These are phyloP conservation scores for Leptopilina boulardi DNA, from an alignment of 1,140 invertebrate genomes.

Conservation along the genomic window DNA sequence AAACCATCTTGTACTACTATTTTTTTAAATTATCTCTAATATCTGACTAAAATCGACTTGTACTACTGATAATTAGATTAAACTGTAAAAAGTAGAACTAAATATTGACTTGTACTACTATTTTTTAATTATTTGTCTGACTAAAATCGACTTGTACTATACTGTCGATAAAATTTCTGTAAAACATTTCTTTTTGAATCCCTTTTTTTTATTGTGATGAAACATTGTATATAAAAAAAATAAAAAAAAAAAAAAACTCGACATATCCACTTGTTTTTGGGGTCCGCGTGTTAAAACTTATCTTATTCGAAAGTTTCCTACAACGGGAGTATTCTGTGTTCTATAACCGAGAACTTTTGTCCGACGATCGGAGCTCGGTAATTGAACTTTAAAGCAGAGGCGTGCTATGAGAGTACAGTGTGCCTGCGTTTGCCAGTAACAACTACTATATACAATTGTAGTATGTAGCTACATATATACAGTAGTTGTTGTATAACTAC, in stretches of 20 bases:
- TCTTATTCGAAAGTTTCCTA: constrained; percentile 29
- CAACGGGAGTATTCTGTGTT: neutral
- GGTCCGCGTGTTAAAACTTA: constrained; percentile 32
- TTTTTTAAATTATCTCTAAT: too few relatives aligned
- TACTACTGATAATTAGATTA: too few relatives aligned
- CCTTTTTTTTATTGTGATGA: neutral
- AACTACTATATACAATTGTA: constrained; percentile 13
- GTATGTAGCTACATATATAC: too few relatives aligned
- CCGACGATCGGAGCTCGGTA: constrained; percentile 29
- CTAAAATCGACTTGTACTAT: too few relatives aligned
- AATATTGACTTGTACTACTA: too few relatives aligned
- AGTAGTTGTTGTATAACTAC: constrained; percentile 21
- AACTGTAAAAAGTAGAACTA: too few relatives aligned
- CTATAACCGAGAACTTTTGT: constrained; percentile 29
- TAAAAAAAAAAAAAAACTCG: neutral
- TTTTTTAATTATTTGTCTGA: too few relatives aligned
- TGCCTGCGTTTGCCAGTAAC: constrained; percentile 19
- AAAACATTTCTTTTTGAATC: neutral
- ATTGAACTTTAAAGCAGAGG: constrained; percentile 32
- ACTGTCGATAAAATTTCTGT: too few relatives aligned
- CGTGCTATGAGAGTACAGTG: neutral
- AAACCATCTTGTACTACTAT: too few relatives aligned
- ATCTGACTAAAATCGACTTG: too few relatives aligned
- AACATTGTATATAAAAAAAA: neutral
- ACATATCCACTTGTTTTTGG: constrained; percentile 4